Evolutionary conservation across 2,113 vertebrate genomes (phyloP).

Genomic region (Paedocypris sp.): DNA sequence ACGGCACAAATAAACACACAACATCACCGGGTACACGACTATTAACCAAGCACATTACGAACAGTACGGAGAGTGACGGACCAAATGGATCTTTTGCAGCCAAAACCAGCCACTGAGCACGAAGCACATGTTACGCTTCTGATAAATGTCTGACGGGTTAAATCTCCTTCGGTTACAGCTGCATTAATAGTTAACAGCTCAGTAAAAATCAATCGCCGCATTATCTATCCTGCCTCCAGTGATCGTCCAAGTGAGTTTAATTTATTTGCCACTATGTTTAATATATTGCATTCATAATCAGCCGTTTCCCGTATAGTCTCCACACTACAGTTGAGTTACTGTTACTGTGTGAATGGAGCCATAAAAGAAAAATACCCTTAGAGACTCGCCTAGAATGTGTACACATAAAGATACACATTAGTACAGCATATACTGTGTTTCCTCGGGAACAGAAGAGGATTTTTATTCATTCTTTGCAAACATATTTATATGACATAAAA

Average conservation of each 20-base stretch:
- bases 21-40: background rate
- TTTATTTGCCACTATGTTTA: conserved; percentile 35
- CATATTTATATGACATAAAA: too few species aligned
- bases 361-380: too few species aligned
- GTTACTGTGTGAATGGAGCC: conserved; percentile 47
- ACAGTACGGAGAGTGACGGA: background rate
- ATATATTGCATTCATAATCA: conserved; percentile 54
- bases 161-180: conserved; percentile 30
- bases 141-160: conserved; percentile 31
- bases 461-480: too few species aligned
- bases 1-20: conserved; percentile 6
- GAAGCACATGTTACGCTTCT: conserved; percentile 8
- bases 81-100: conserved; percentile 4
- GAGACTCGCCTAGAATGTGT: too few species aligned
- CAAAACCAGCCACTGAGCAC: background rate
- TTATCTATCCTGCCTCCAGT: conserved; percentile 49
- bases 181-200: conserved; percentile 45
- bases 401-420: too few species aligned
- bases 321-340: conserved; percentile 47
- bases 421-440: too few species aligned
- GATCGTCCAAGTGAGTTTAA: conserved; percentile 44
- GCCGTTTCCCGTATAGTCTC: conserved; percentile 39
- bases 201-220: conserved; percentile 52
- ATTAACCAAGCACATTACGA: conserved; percentile 5
- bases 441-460: too few species aligned